These are phyloP conservation scores for Escarpia spicata DNA, from an alignment of 2,888 invertebrate genomes.

Conservation along the genomic window DNA sequence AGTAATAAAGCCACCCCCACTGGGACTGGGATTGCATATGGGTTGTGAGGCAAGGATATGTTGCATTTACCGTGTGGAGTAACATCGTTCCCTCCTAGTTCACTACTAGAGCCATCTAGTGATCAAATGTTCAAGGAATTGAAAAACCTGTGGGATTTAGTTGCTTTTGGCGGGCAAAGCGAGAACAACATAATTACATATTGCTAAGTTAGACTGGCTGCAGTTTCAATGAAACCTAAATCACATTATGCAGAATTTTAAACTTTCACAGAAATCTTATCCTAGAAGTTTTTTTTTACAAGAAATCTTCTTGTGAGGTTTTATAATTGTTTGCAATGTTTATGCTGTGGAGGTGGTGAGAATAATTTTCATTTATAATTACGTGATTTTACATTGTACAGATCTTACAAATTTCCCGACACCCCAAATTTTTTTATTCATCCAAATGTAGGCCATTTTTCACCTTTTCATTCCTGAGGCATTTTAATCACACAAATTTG, in stretches of 20 bases:
- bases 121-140: not conserved
- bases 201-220: not conserved
- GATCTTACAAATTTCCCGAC: not conserved
- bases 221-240: not conserved
- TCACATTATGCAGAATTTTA: not conserved
- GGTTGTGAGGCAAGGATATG: not conserved
- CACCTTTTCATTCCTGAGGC: not conserved
- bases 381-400: not conserved
- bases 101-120: conserved; percentile 2
- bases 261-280: not conserved
- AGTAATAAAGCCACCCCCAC: not conserved
- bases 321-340: too few species aligned
- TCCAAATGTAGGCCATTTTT: not conserved
- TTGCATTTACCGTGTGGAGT: not conserved
- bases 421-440: not conserved
- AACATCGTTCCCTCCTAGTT: not conserved
- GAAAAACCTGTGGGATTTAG: not conserved
- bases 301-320: too few species aligned
- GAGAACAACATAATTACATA: not conserved
- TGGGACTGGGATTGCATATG: not conserved
- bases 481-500: not conserved
- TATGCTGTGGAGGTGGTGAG: too few species aligned
- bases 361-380: too few species aligned
- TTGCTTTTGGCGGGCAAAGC: not conserved
- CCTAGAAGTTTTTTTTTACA: too few species aligned